phyloP scores from a whole-genome alignment of 2,888 invertebrate species.

The Beris morrisii region DNA sequence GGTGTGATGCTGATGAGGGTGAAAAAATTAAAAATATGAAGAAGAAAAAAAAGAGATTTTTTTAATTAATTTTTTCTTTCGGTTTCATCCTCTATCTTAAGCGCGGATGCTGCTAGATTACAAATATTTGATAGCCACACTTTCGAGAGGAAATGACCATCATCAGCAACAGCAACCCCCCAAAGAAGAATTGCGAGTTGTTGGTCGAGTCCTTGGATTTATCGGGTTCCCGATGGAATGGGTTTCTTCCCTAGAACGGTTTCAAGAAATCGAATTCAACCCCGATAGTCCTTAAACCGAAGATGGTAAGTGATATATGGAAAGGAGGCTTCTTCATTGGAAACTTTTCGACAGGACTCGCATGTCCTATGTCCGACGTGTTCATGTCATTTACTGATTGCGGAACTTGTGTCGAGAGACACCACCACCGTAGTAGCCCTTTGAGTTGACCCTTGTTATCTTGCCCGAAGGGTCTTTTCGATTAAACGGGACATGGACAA shows the following conservation, averaged over 20 bases:
- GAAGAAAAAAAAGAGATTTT: conserved; percentile 6
- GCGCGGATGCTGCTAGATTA: conserved; percentile 18
- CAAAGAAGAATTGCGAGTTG: too few relatives aligned
- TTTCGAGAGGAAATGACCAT: too few relatives aligned
- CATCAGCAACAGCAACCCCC: too few relatives aligned
- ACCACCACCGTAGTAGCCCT: background rate
- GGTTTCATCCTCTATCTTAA: conserved; percentile 14
- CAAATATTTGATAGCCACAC: conserved; percentile 22
- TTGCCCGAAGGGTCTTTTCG: conserved; percentile 28
- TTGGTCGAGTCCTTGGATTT: too few relatives aligned
- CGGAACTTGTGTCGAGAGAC: conserved; percentile 12
- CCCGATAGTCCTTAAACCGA: too few relatives aligned
- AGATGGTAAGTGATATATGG: background rate
- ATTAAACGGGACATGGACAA: conserved; percentile 23
- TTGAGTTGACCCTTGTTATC: conserved; percentile 29
- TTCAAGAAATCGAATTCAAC: too few relatives aligned
- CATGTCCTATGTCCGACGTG: conserved; percentile 10
- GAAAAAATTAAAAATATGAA: conserved; percentile 13
- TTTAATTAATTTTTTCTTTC: conserved; percentile 22
- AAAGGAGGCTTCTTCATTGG: background rate
- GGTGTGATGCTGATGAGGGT: conserved; percentile 19
- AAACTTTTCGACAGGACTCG: conserved; percentile 1
- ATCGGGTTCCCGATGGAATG: too few relatives aligned
- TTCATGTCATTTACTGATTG: conserved; percentile 30
- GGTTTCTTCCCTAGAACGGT: too few relatives aligned